Evolutionary conservation across 2,888 invertebrate genomes (phyloP), one percentile per base, ranked within the genome.

Genomic region (Koerneria pararmatus): DNA sequence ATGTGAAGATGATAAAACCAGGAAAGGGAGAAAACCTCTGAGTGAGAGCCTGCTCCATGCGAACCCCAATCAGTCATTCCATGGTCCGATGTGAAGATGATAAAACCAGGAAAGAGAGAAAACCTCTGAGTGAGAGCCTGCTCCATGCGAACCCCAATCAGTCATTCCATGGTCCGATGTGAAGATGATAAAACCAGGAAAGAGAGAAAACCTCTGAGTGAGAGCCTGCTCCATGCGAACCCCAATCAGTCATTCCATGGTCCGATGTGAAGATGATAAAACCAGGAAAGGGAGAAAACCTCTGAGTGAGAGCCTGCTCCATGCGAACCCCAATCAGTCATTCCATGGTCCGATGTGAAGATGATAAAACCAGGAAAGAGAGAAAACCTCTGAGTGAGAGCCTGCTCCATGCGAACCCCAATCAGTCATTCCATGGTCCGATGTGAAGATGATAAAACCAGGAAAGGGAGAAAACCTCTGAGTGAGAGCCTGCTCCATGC

Each of bases 1-100:
- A 89, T 6, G 97, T 93, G 84, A 95, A 90, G 59, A 98, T 84
- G 84, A 90, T n/a, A n/a, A n/a, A n/a, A n/a, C n/a, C n/a, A n/a
- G n/a, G n/a, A n/a, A n/a, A n/a, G n/a, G n/a, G 27, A n/a, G 5
- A 46, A 46, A 29, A 76, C 74, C 66, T 76, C 76, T 82, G 90
- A 89, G 2, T 88, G 84, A 69, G 90, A 90, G 1, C 97, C 95
- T 75, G 93, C 90, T 15, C 95, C 97, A 86, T 97, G 97, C 0
- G 95, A 93, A 53, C 95, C 97, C 91, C 95, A 94, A 85, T 95
- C 90, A 19, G 97, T 97, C 98, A 98, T 98, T 88, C 91, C 97
- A 87, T 98, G 97, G 85, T 98, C 97, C 8, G 97, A 89, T 6
- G 97, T 93, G 84, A 95, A 90, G 59, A 98, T 84, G 84, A 90